Evolutionary conservation across 2,888 invertebrate species (phyloP), one percentile per base, ranked within the genome.

Genomic region (Diabrotica balteata): DNA sequence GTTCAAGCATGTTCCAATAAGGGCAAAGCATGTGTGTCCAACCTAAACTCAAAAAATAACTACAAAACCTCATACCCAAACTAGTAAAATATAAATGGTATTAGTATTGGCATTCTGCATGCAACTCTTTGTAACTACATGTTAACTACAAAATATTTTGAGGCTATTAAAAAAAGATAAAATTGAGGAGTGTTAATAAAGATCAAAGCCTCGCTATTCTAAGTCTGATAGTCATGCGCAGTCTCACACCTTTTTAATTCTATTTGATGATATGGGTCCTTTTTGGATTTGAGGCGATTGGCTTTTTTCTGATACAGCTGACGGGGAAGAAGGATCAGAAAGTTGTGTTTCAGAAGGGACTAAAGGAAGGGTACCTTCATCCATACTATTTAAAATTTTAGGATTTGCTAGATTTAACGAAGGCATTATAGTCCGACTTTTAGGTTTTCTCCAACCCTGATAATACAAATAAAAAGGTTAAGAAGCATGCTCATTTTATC

Each of bases 391-490:
- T 76, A 85, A 84, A 78, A 86, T 86, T 84, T 86, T 86, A 78
- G 86, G 86, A 80, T 86, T 86, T 76, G 86, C 83, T 74, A 86
- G 84, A 81, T 84, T 85, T 82, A 86, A 83, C 83, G 86, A 81
- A 79, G 91, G 91, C 90, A 91, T 89, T 85, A 91, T 89, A 81
- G 91, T 91, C 82, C 91, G 89, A 78, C 90, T 90, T 86, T 91
- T 91, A 82, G 91, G 91, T 86, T 91, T 91, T 86, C 91, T 90
- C 91, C 91, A 91, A 79, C 90, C 91, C 91, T 91, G 86, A 80
- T 72, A 81, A 81, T 80, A 81, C 72, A 79, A 79, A 78, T 72
- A 77, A 69, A 72, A 63, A 68, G 69, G 72, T 77, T 77, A 77
- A 73, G 73, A 73, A 68, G 67, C 75, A 76, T 75, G 75, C 75